These are phyloP conservation scores for Ctena decussata DNA, from an alignment of 2,888 invertebrate species.

Conservation along the genomic window DNA sequence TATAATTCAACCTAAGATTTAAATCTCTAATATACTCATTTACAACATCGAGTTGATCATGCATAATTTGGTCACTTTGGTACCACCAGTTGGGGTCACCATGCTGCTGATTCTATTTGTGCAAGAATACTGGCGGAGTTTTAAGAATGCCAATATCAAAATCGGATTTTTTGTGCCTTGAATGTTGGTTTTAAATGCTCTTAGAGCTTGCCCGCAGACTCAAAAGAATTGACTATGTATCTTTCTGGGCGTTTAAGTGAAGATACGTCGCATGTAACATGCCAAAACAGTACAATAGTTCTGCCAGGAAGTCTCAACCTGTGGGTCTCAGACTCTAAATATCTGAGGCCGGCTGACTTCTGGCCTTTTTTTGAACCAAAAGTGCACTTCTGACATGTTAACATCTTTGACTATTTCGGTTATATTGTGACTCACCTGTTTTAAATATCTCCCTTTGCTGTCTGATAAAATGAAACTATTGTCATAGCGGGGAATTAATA, in stretches of 20 bases:
- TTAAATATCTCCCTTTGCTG: slow-evolving; percentile 10
- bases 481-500: background rate
- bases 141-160: background rate
- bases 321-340: background rate
- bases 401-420: background rate
- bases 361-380: background rate
- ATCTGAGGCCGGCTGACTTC: background rate
- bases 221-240: background rate
- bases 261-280: no score
- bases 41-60: background rate
- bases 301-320: background rate
- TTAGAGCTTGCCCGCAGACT: background rate
- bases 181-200: background rate
- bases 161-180: background rate
- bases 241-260: no score
- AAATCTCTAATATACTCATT: background rate
- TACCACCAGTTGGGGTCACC: background rate
- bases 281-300: background rate
- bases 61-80: background rate
- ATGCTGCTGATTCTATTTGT: background rate
- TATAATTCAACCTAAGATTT: background rate
- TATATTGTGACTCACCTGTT: background rate
- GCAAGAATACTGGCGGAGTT: background rate
- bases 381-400: background rate
- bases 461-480: slow-evolving; percentile 8